Percentiles rank a stretch among this genome's conserved stretches.
phyloP scores from a whole-genome alignment of 2,797 vertebrate genomes.

The Xiphorhynchus erythropygius region DNA sequence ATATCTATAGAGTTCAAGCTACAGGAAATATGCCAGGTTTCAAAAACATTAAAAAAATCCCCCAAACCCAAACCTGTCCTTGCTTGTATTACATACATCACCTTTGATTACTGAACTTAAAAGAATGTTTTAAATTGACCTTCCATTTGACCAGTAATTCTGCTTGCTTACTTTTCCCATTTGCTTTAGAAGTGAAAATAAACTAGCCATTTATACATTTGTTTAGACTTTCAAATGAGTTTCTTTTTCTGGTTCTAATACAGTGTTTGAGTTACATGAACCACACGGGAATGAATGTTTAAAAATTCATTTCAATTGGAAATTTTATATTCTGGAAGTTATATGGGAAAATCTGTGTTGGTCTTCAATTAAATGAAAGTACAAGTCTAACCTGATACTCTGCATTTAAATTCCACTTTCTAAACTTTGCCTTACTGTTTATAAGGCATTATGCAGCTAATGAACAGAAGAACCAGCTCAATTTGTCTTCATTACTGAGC shows the following conservation, averaged over 20 bases:
- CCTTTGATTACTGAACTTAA: not conserved
- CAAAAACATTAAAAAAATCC: not conserved
- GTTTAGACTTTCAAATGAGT: not conserved
- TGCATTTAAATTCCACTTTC: not conserved
- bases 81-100: not conserved
- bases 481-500: conserved; percentile 59
- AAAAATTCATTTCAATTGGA: conserved; percentile 6
- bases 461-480: conserved; percentile 23
- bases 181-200: conserved; percentile 29
- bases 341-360: not conserved
- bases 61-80: not conserved
- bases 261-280: not conserved
- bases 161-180: conserved; percentile 18
- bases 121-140: not conserved
- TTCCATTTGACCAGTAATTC: not conserved
- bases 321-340: conserved; percentile 10
- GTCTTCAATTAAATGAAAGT: not conserved
- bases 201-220: conserved; percentile 2
- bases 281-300: conserved; percentile 9
- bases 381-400: not conserved
- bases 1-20: not conserved
- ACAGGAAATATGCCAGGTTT: not conserved
- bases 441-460: conserved; percentile 24
- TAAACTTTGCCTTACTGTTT: conserved; percentile 15
- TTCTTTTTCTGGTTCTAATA: conserved; percentile 16